Base-by-base conservation (phyloP, 1,140 invertebrate species). In the Heliconius nattereri region DNA sequence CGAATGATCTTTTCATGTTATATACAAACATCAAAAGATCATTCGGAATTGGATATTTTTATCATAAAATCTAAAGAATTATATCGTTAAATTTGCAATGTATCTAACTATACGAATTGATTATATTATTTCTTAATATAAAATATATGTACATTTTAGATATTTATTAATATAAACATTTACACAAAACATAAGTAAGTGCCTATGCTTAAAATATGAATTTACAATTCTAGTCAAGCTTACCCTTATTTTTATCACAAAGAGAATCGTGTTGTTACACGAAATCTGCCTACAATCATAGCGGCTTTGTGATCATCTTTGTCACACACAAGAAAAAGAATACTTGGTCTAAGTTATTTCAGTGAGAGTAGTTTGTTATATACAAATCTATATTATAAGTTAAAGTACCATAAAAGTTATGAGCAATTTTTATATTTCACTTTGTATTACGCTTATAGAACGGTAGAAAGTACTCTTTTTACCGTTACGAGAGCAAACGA, bases 181-280 rank as follows among this genome's bases (percentile, higher is more conserved):
- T 26, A 23, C 26, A 23, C 54, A 60, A 57, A n/a, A 60, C 9
- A n/a, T n/a, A 23, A 9, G n/a, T 52, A 3, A 19, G 7, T 11
- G 8, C 60, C 23, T 66, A 29, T 29, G 26, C 60, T 9, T 66
- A 66, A 66, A 66, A 66, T 66, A 29, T 29, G 23, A 66, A 66
- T 66, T 76, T 76, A 79, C 79, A 86, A 90, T 92, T 89, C 88
- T 78, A 88, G 87, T 85, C 87, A 82, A 87, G 86, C 57, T 75
- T 29, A 66, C 83, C 40, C 82, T 87, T 80, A 84, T 77, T 86
- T 88, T 91, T 88, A 92, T 92, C 86, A 66, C 72, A 81, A 80
- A 84, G 88, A 66, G 26, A 66, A 90, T 92, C 89, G 86, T 85
- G 89, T 91, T 87, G 86, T 87, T 89, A 88, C 87, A 90, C 87